Conservation (phyloP, 2,888 invertebrate species). For the Rhagonycha lutea region DNA sequence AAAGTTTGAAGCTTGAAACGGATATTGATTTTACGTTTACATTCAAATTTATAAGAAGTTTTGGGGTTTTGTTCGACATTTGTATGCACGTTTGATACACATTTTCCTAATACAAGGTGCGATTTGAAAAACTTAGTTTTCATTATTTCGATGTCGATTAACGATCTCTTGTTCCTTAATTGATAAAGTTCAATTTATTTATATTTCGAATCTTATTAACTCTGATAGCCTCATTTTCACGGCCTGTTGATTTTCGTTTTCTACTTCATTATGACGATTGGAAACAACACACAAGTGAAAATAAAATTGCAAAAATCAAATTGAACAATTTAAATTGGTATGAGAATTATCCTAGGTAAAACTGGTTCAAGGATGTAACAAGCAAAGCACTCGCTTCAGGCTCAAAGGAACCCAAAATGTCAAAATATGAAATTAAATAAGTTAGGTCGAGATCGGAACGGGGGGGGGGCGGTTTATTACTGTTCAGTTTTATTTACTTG, state of each 20-base stretch:
- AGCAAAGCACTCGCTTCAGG: not conserved
- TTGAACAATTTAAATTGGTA: not conserved
- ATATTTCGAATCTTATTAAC: not conserved
- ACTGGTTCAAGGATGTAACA: not conserved
- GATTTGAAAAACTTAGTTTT: not conserved
- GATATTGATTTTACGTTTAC: not conserved
- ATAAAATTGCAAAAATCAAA: not conserved
- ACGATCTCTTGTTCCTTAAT: not conserved
- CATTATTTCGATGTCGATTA: too few species aligned
- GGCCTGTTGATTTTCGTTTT: not conserved
- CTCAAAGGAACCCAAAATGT: not conserved
- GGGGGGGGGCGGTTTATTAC: not conserved
- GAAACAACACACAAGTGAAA: not conserved
- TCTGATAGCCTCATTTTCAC: not conserved
- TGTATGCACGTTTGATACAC: not conserved
- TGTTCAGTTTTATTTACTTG: not conserved
- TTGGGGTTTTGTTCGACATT: not conserved
- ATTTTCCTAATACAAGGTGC: not conserved
- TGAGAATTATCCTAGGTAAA: not conserved
- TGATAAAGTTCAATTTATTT: not conserved
- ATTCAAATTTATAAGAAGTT: not conserved
- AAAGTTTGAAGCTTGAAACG: not conserved
- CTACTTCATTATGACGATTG: not conserved
- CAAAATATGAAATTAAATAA: not conserved
- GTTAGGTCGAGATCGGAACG: not conserved